Base-by-base conservation (phyloP, 2,797 vertebrate species). In the Mus spretus region DNA sequence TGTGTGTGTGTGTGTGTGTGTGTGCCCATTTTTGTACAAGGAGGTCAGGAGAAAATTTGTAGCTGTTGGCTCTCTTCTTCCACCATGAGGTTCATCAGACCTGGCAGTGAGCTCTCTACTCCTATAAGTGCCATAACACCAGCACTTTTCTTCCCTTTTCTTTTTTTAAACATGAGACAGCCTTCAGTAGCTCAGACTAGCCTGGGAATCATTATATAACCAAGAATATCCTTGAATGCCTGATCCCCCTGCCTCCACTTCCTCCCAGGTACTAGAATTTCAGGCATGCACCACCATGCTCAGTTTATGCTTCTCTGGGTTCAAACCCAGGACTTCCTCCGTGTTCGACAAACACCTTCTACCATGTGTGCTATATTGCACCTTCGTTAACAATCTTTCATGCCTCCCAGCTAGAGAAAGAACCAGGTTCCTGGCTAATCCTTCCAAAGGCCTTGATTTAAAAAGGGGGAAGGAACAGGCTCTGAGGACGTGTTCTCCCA, bases 381-480 rank as follows among this genome's bases (percentile, higher is more conserved):
- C 37, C 13, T 53, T 9, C 26, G 59, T 34, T 14, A 44, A 24
- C 80, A 9, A 74, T 63, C 82, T 74, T 47, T 53, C 19, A 40
- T 37, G 55, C 4, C 26, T 70, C 67, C 57, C 37, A 50, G 61
- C 47, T 40, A 80, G 65, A 53, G 61, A 70, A 94, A 90, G 61
- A 96, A 57, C 31, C 20, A 94, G 91, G 47, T 17, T 12, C 10
- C 22, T 22, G 31, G 31, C 17, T 83, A 50, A 74, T 89, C 59
- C 47, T 57, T 31, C 22, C 59, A 63, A 87, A 95, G 53, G 12
- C 17, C 67, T 96, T 88, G 65, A 70, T 78, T 95, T 95, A 89
- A 94, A 91, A 26, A 91, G 12, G 78, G 50, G 75, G 31, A 82
- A 22, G 37, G 83, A 50, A 67, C 0, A 28, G 7, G 12, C 83